Percentiles rank a stretch among this genome's conserved stretches.
phyloP scores from a whole-genome alignment of 2,113 vertebrate genomes.

The Stigmatopora argus region DNA sequence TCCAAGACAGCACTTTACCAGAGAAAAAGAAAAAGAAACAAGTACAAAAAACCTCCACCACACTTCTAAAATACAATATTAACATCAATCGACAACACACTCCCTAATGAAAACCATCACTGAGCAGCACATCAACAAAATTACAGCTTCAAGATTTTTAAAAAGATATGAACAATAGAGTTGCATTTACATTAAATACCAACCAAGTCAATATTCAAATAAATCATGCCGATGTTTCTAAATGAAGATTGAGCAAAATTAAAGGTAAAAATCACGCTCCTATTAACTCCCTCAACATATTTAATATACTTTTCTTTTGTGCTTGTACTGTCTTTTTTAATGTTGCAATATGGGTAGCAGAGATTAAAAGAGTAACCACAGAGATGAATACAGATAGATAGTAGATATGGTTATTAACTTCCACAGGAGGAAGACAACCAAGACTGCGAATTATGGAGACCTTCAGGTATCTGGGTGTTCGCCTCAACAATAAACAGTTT shows the following conservation, averaged over 20 bases:
- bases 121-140: slow-evolving; percentile 17
- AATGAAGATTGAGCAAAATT: background rate
- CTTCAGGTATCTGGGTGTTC: too few species aligned
- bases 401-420: slow-evolving; percentile 13
- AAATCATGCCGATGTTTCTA: background rate
- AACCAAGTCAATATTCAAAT: background rate
- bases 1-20: slow-evolving; percentile 39
- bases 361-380: background rate
- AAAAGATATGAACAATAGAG: background rate
- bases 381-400: slow-evolving; percentile 3
- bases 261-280: background rate
- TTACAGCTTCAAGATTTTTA: background rate
- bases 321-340: background rate
- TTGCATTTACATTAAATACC: slow-evolving; percentile 11
- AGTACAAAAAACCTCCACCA: slow-evolving; percentile 29
- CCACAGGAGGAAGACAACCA: too few species aligned
- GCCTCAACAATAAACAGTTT: too few species aligned
- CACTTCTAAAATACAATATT: slow-evolving; percentile 34
- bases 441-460: too few species aligned
- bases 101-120: slow-evolving; percentile 25
- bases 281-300: background rate
- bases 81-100: slow-evolving; percentile 25
- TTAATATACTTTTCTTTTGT: background rate
- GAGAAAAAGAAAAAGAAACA: slow-evolving; percentile 32
- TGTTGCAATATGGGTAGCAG: too few species aligned